Percentiles rank a stretch among this genome's conserved stretches.
These are phyloP conservation scores for Philopotamus ludificatus DNA, from an alignment of 1,140 invertebrate genomes.

Conservation along the genomic window DNA sequence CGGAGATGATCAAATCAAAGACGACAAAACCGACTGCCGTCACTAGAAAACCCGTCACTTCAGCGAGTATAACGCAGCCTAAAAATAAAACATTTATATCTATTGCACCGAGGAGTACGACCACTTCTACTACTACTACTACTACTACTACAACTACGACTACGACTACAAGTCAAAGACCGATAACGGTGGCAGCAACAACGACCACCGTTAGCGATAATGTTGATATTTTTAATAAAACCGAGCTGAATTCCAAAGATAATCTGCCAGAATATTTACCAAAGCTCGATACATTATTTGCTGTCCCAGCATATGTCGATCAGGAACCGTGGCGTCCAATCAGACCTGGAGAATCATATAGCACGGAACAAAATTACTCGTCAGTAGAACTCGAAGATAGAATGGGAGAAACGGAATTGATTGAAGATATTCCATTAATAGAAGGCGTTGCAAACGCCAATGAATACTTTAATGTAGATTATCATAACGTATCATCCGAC, in stretches of 20 bases:
- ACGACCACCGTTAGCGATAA: background rate
- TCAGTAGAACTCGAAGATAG: constrained; percentile 49
- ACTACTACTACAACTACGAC: constrained; percentile 26
- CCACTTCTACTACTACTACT: constrained; percentile 46
- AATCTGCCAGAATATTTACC: constrained; percentile 47
- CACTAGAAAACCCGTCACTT: constrained; percentile 21
- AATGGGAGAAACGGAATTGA: constrained; percentile 53
- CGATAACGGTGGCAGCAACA: background rate
- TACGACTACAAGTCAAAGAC: constrained; percentile 15
- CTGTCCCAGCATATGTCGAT: constrained; percentile 54
- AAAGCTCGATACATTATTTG: constrained; percentile 55
- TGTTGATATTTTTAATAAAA: background rate
- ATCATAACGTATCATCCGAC: constrained; percentile 16
- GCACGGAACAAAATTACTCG: constrained; percentile 36
- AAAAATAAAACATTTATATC: constrained; percentile 44
- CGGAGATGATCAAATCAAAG: constrained; percentile 51
- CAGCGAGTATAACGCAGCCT: constrained; percentile 13
- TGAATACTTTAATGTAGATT: constrained; percentile 29
- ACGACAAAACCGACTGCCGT: constrained; percentile 39
- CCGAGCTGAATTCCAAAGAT: constrained; percentile 10
- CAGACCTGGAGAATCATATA: constrained; percentile 49
- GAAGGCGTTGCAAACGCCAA: constrained; percentile 50
- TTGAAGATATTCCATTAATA: constrained; percentile 51
- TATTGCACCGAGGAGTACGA: constrained; percentile 43
- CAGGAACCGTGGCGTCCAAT: constrained; percentile 61